Evolutionary conservation across 2,888 invertebrate genomes (phyloP).

Genomic region (Aethes cnicana): DNA sequence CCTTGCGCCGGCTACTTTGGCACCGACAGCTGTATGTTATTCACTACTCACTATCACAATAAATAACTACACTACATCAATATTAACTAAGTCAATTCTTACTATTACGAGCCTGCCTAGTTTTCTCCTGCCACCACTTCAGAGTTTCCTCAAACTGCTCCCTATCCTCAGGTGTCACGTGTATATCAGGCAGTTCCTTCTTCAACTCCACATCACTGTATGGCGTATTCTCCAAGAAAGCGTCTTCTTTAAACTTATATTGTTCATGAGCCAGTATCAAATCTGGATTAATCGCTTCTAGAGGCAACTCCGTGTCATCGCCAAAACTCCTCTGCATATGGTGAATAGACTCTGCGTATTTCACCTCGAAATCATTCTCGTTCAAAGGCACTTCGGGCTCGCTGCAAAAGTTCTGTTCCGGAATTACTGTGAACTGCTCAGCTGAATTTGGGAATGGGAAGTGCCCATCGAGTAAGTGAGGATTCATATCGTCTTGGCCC

Average conservation of each 20-base stretch:
- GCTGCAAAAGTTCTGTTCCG: constrained; percentile 67
- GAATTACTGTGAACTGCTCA: constrained; percentile 79
- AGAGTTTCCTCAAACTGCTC: constrained; percentile 77
- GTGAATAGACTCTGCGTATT: constrained; percentile 72
- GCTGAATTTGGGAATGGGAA: constrained; percentile 76
- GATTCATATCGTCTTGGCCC: constrained; percentile 75
- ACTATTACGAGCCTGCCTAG: constrained; percentile 57
- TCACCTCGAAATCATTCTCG: constrained; percentile 70
- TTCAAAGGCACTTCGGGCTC: constrained; percentile 67
- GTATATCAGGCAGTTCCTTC: constrained; percentile 73
- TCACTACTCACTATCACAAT: constrained; percentile 45
- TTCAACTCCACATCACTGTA: constrained; percentile 75
- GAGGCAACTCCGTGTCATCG: constrained; percentile 49
- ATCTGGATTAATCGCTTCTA: constrained; percentile 60
- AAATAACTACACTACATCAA: constrained; percentile 44
- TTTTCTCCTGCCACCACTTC: constrained; percentile 80
- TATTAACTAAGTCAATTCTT: constrained; percentile 41
- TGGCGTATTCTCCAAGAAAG: constrained; percentile 64
- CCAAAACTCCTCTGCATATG: constrained; percentile 55
- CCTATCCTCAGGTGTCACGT: constrained; percentile 74
- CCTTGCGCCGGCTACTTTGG: constrained; percentile 78
- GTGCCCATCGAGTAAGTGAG: constrained; percentile 74
- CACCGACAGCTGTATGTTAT: constrained; percentile 75
- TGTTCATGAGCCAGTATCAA: constrained; percentile 57
- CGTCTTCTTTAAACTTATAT: constrained; percentile 64